Conservation (phyloP, 2,797 vertebrate genomes). For the Silurus lanzhouensis region DNA sequence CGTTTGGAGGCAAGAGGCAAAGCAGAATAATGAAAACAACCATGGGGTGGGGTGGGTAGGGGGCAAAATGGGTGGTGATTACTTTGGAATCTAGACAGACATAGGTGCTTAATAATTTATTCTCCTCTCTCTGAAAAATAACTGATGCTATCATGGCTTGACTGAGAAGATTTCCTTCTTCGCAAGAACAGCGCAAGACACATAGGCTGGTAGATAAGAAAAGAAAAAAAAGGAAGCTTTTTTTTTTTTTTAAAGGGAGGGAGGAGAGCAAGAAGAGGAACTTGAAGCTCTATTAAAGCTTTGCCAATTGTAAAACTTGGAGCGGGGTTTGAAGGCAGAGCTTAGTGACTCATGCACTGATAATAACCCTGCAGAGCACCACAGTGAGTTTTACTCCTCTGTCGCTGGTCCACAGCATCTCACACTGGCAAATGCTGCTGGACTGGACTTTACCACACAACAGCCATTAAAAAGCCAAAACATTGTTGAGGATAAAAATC, state of each 20-base stretch:
- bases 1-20: slow-evolving; percentile 20
- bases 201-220: background rate
- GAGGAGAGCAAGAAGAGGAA: background rate
- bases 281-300: slow-evolving; percentile 4
- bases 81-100: slow-evolving; percentile 27
- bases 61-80: slow-evolving; percentile 21
- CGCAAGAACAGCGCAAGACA: too few species aligned
- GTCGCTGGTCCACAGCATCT: slow-evolving; percentile 3
- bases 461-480: background rate
- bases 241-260: background rate
- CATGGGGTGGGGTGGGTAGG: too few species aligned
- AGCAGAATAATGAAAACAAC: slow-evolving; percentile 10
- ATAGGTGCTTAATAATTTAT: slow-evolving; percentile 22
- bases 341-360: slow-evolving; percentile 40
- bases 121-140: slow-evolving; percentile 1
- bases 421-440: background rate
- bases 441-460: background rate
- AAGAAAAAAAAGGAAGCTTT: too few species aligned
- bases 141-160: background rate
- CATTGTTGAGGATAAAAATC: background rate
- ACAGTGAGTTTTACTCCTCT: background rate
- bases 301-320: slow-evolving; percentile 17
- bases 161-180: background rate
- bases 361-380: slow-evolving; percentile 7
- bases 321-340: slow-evolving; percentile 28